These are phyloP conservation scores for Pollenia amentaria DNA, from an alignment of 2,888 invertebrate species.

Conservation along the genomic window DNA sequence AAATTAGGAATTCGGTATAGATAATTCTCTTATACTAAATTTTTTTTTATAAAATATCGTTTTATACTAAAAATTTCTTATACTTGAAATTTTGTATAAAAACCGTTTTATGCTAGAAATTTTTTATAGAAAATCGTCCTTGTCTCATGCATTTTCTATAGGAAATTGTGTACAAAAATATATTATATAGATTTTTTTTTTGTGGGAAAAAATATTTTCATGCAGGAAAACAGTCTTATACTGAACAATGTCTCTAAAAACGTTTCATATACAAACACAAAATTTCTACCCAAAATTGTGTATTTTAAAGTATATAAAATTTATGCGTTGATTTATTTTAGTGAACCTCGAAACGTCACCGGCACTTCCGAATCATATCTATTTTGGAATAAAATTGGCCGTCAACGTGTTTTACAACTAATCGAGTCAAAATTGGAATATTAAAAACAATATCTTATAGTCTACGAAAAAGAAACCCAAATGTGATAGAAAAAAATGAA, in stretches of 20 bases:
- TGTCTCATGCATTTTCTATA: background rate
- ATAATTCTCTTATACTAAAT: background rate
- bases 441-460: constrained; percentile 52
- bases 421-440: constrained; percentile 82
- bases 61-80: no score
- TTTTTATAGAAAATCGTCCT: no score
- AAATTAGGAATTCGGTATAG: background rate
- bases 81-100: background rate
- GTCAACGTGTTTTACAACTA: constrained; percentile 83
- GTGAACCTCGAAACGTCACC: constrained; percentile 82
- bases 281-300: no score
- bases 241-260: no score
- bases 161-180: background rate
- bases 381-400: constrained; percentile 84
- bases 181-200: no score
- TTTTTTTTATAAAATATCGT: background rate
- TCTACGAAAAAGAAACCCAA: constrained; percentile 20
- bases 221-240: background rate
- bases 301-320: background rate
- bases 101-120: no score
- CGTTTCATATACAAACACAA: no score
- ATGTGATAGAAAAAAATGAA: constrained; percentile 59
- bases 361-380: constrained; percentile 81
- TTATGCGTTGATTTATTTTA: constrained; percentile 67
- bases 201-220: no score